Conservation (phyloP, 2,888 invertebrate genomes). For the Eurytoma californica region DNA sequence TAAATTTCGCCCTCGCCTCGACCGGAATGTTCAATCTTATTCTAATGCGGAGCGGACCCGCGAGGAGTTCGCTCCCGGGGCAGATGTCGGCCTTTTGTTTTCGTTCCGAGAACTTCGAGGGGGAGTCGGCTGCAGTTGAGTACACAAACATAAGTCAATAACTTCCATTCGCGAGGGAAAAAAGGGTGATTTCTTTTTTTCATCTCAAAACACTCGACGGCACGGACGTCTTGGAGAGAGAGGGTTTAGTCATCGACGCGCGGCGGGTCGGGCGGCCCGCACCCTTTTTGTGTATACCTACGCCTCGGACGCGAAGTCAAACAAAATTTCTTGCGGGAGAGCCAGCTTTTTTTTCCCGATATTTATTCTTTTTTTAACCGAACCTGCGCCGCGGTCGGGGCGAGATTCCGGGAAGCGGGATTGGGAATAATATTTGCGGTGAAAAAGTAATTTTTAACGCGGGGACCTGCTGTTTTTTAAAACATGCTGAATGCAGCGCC, state of each 20-base stretch:
- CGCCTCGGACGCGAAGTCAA: constrained; percentile 30
- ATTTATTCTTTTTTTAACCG: too few species aligned
- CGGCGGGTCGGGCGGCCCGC: neutral
- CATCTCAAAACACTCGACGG: constrained; percentile 38
- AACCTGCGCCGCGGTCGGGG: too few species aligned
- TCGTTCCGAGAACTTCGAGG: constrained; percentile 51
- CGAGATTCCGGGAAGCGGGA: too few species aligned
- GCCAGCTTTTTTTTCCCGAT: neutral
- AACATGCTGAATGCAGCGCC: too few species aligned
- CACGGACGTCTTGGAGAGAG: constrained; percentile 10
- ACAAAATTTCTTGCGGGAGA: constrained; percentile 30
- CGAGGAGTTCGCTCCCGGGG: constrained; percentile 33
- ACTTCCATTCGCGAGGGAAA: constrained; percentile 20
- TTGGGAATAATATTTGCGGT: too few species aligned
- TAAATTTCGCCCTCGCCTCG: constrained; percentile 23
- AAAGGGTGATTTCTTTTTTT: constrained; percentile 47
- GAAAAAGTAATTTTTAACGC: too few species aligned
- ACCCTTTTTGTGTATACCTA: neutral
- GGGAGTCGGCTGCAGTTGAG: constrained; percentile 49
- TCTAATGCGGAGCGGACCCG: constrained; percentile 42
- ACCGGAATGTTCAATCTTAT: constrained; percentile 48
- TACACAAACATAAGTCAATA: constrained; percentile 58
- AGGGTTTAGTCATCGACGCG: constrained; percentile 29
- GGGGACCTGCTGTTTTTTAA: too few species aligned
- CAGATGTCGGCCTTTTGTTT: constrained; percentile 49